Percentiles rank a stretch among this genome's conserved stretches.
phyloP scores from a whole-genome alignment of 1,140 invertebrate species.

The Lepidotrigona ventralis region DNA sequence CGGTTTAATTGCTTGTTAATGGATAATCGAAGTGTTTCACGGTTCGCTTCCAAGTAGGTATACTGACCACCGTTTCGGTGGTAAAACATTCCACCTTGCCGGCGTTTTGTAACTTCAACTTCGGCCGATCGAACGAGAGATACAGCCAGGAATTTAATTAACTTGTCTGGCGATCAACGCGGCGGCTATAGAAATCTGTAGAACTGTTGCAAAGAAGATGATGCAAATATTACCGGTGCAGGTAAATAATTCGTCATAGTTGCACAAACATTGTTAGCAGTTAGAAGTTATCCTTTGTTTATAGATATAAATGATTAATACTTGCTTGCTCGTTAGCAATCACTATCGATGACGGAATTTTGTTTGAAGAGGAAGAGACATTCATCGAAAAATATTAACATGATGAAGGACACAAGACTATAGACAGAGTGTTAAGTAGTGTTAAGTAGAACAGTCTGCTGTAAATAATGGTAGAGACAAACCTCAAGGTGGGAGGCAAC shows the following conservation, averaged over 20 bases:
- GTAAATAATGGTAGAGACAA: conserved; percentile 66
- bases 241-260: background rate
- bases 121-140: background rate
- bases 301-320: background rate
- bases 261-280: background rate
- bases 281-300: background rate
- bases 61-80: conserved; percentile 1
- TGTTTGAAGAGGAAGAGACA: background rate
- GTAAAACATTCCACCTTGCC: conserved; percentile 2
- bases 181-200: background rate
- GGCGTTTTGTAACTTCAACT: conserved; percentile 12
- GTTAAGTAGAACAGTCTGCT: background rate
- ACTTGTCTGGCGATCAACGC: background rate
- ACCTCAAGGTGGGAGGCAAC: conserved; percentile 61
- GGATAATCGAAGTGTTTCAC: conserved; percentile 61
- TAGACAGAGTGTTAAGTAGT: background rate
- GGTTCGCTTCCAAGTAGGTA: background rate
- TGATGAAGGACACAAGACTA: background rate
- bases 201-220: background rate
- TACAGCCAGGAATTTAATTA: background rate
- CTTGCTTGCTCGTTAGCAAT: background rate
- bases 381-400: background rate
- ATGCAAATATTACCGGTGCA: background rate
- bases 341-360: too few species aligned
- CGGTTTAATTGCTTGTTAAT: conserved; percentile 72